Base-by-base conservation (phyloP, 2,113 vertebrate species). In the Ovis canadensis region DNA sequence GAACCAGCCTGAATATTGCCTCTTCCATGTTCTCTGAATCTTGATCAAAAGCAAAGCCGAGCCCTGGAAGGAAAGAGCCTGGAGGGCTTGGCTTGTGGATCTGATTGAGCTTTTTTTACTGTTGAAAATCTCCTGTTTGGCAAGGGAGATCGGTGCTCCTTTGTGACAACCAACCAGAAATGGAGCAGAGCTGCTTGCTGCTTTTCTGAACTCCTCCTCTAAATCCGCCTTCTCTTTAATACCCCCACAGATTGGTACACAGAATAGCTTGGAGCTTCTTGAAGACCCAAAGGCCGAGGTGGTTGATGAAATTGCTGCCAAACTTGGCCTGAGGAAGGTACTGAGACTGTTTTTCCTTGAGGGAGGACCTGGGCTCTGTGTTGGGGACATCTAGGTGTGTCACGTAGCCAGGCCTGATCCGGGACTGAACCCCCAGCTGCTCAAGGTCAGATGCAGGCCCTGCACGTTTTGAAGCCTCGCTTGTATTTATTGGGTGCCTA, bases 181-280 rank as follows among this genome's bases (percentile, higher is more conserved):
- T 1, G 25, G 40, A 36, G 2, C 23, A 1, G 25, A 7, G 43
- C n/a, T 12, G 16, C 25, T 13, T 4, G 16, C 27, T n/a, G 7
- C 7, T 50, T 31, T 16, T 16, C 25, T 50, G 43, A 52, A 52
- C 27, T 40, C 45, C 36, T 25, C 23, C 25, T 60, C 45, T 64
- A 4, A 90, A 23, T 7, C 12, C 12, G 1, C 19, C 52, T 78
- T 81, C 33, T 84, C 45, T 50, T 54, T 86, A n/a, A 15, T 71
- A 80, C 87, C 94, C 96, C 96, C 67, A 87, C 98, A 99, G 99
- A 99, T 99, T 0, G 99, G 99, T 33, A 99, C 99, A 7, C 99
- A 99, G 98, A 99, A 99, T 99, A 99, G 99, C 98, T 98, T 99
- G 98, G 99, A 99, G 97, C 98, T 99, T 98, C 98, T 99, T 84